Conservation (phyloP, 2,888 invertebrate genomes). For the Andrena hattorfiana region DNA sequence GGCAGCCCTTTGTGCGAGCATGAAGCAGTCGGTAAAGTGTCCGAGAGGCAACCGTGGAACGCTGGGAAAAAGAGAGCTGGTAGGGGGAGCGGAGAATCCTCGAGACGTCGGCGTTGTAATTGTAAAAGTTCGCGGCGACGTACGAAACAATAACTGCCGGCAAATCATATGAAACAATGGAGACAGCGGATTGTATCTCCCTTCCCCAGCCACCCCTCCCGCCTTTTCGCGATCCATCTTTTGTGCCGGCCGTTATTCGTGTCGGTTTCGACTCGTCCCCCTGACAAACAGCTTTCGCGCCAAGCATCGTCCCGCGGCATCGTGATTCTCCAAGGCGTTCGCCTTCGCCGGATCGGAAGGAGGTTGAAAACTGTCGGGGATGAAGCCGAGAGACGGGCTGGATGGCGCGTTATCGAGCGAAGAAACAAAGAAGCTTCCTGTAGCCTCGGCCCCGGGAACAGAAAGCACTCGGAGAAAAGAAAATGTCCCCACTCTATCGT, state of each 20-base stretch:
- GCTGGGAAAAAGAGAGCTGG: not conserved
- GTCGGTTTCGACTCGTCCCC: slow-evolving; percentile 39
- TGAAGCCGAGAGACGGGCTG: not conserved
- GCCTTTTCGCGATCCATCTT: not conserved
- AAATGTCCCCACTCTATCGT: slow-evolving; percentile 61
- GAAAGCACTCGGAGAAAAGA: slow-evolving; percentile 35
- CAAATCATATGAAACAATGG: slow-evolving; percentile 73
- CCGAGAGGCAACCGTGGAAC: not conserved
- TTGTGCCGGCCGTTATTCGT: slow-evolving; percentile 27
- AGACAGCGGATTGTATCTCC: slow-evolving; percentile 50
- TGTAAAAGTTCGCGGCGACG: slow-evolving; percentile 70
- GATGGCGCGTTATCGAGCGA: slow-evolving; percentile 52
- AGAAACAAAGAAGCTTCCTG: slow-evolving; percentile 62
- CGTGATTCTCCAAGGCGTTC: slow-evolving; percentile 58
- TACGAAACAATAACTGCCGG: slow-evolving; percentile 71
- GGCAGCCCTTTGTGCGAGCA: slow-evolving; percentile 42
- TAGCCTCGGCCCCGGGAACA: slow-evolving; percentile 25
- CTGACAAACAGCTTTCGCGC: slow-evolving; percentile 59
- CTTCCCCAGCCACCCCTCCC: not conserved
- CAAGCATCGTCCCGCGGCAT: slow-evolving; percentile 54
- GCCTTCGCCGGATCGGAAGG: slow-evolving; percentile 22
- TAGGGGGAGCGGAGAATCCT: slow-evolving; percentile 25
- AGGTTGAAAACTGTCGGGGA: slow-evolving; percentile 13
- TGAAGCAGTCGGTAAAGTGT: not conserved
- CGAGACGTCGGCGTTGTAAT: slow-evolving; percentile 57